Evolutionary conservation across 2,113 vertebrate species (phyloP).

Genomic region (Enhydra lutris): DNA sequence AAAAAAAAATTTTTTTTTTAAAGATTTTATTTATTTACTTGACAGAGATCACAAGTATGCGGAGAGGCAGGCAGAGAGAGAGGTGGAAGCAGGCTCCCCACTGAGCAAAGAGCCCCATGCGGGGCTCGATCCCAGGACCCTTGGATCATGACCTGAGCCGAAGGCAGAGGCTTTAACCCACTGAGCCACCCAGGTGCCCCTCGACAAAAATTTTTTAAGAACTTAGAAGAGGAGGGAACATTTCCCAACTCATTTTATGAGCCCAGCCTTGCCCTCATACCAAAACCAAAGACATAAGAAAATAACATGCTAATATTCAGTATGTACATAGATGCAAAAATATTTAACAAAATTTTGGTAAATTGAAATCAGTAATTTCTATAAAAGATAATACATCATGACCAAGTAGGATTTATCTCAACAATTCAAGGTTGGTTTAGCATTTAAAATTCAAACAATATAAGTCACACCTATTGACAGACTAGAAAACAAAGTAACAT

Average conservation of each 20-base stretch:
- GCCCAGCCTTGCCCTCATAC: neutral
- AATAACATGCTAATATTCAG: neutral
- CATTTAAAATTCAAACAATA: neutral
- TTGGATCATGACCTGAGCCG: no score
- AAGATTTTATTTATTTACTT: no score
- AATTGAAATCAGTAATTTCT: neutral
- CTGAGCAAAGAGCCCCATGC: no score
- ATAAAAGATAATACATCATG: neutral
- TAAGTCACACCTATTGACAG: neutral
- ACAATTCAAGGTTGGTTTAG: neutral
- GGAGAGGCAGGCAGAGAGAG: no score
- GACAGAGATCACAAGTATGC: no score
- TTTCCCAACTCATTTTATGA: neutral
- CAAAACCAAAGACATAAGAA: neutral
- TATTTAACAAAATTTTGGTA: neutral
- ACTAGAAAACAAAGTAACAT: neutral
- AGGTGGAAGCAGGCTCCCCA: no score
- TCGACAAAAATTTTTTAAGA: neutral
- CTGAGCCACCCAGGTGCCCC: no score
- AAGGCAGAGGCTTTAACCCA: no score
- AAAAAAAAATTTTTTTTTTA: neutral
- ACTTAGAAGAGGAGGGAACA: neutral
- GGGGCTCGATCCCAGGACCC: no score
- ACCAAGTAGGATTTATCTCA: neutral
- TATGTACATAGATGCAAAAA: neutral